These are phyloP conservation scores for Pygocentrus nattereri DNA, from an alignment of 2,797 vertebrate genomes.

Conservation along the genomic window DNA sequence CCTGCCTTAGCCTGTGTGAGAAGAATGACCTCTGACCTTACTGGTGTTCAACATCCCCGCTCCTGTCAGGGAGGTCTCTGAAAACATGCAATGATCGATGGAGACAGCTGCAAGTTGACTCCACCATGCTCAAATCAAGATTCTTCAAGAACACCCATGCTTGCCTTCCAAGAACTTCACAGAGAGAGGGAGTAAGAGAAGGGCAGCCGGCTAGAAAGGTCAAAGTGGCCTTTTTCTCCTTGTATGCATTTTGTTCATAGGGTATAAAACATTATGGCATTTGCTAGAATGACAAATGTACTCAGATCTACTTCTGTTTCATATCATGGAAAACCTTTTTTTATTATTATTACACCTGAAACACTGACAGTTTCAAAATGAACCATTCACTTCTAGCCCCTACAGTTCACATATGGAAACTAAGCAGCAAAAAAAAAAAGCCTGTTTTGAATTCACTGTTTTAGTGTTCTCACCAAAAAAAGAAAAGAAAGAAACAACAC, in stretches of 20 bases:
- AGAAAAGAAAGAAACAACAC: too few relatives aligned
- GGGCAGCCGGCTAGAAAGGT: not conserved
- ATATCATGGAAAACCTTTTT: not conserved
- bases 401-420: too few relatives aligned
- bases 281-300: not conserved
- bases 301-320: not conserved
- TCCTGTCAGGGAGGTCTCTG: slow-evolving; percentile 16
- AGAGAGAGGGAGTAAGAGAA: slow-evolving; percentile 15
- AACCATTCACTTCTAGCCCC: too few relatives aligned
- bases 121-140: slow-evolving; percentile 27
- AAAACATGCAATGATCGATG: slow-evolving; percentile 53
- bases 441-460: too few relatives aligned
- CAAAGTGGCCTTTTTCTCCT: not conserved
- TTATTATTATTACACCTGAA: too few relatives aligned
- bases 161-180: slow-evolving; percentile 50
- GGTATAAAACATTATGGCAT: not conserved
- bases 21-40: slow-evolving; percentile 19
- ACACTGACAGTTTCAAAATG: too few relatives aligned
- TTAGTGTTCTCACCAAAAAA: too few relatives aligned
- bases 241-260: not conserved
- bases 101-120: slow-evolving; percentile 60
- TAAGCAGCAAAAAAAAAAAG: too few relatives aligned
- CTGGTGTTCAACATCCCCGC: slow-evolving; percentile 28
- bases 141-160: slow-evolving; percentile 44
- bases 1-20: slow-evolving; percentile 5